Conservation (phyloP, 2,797 vertebrate genomes). For the Psittacula echo region DNA sequence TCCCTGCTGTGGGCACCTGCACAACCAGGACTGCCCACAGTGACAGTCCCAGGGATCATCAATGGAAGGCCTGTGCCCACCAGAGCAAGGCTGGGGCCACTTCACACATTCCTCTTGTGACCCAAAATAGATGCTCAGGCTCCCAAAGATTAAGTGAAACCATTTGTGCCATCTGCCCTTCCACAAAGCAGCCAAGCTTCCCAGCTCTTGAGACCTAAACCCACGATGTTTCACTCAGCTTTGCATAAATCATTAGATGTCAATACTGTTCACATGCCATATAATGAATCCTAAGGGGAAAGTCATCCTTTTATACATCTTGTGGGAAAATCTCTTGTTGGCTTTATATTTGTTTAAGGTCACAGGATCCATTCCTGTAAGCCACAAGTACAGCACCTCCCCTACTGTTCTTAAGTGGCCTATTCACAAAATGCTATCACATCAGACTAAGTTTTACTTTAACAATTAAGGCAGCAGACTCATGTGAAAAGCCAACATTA, state of each 20-base stretch:
- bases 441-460: neutral
- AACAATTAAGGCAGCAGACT: neutral
- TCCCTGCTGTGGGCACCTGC: neutral
- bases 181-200: neutral
- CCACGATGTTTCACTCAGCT: neutral
- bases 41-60: rapidly evolving
- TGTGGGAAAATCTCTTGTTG: constrained; percentile 26
- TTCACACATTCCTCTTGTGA: neutral
- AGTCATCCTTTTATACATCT: neutral
- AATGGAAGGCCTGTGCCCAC: neutral
- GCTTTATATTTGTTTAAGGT: constrained; percentile 17
- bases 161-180: constrained; percentile 20
- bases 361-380: neutral
- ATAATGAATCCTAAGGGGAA: constrained; percentile 32
- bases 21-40: neutral
- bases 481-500: neutral
- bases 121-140: neutral
- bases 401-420: neutral
- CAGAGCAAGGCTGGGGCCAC: neutral
- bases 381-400: neutral
- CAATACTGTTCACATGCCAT: constrained; percentile 15
- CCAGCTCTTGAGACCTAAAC: neutral
- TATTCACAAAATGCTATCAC: neutral
- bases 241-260: neutral
- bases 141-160: constrained; percentile 17